Evolutionary conservation across 2,113 vertebrate species (phyloP).

Genomic region (Pterocles gutturalis): DNA sequence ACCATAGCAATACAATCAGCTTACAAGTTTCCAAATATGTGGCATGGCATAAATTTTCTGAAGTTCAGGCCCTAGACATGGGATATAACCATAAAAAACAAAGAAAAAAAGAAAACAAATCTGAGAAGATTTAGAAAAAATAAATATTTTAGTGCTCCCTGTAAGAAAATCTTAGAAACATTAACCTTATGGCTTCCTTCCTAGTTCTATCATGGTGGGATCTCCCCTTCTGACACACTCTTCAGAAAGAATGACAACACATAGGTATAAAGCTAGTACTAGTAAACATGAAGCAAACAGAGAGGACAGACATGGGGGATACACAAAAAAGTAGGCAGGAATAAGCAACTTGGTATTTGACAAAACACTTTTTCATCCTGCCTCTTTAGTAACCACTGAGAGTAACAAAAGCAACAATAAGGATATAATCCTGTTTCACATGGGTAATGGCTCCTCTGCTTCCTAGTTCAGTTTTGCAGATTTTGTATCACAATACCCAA

Average conservation of each 20-base stretch:
- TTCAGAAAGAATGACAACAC: not conserved
- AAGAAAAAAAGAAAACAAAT: accelerated
- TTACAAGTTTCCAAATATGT: not conserved
- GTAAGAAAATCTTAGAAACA: not conserved
- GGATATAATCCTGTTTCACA: not conserved
- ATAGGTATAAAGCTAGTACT: not conserved
- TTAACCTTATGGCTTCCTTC: not conserved
- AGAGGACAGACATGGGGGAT: not conserved
- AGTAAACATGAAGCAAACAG: not conserved
- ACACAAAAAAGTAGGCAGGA: not conserved
- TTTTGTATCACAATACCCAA: not conserved
- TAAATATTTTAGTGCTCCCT: not conserved
- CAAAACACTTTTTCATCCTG: not conserved
- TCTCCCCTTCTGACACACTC: not conserved
- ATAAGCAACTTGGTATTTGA: not conserved
- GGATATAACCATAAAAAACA: not conserved
- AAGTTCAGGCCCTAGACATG: not conserved
- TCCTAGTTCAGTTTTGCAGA: not conserved
- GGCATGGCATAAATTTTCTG: accelerated
- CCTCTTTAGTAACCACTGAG: not conserved
- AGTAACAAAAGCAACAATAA: not conserved
- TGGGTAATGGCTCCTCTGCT: not conserved
- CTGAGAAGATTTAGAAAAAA: not conserved
- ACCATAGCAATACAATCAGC: not conserved
- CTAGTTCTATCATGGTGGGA: not conserved